These are phyloP conservation scores for Stichodactyla helianthus DNA, from an alignment of 64 coral and sea anemone species.

Conservation along the genomic window DNA sequence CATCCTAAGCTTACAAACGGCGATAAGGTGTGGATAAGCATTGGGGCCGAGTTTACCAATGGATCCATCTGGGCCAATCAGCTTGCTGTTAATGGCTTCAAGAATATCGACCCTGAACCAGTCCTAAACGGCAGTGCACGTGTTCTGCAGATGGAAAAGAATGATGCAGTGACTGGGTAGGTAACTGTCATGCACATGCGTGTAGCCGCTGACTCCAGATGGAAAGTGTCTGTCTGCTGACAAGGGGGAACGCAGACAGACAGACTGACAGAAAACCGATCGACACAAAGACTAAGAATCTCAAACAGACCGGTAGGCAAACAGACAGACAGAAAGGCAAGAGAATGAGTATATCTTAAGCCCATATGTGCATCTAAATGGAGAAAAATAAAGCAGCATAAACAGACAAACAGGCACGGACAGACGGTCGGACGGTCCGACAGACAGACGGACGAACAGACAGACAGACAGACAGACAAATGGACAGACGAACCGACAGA, in stretches of 20 bases:
- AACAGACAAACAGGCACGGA: neutral
- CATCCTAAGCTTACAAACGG: neutral
- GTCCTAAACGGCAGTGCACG: neutral
- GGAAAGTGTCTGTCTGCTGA: no score
- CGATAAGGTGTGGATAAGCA: neutral
- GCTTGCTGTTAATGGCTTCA: neutral
- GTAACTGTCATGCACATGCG: neutral
- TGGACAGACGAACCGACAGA: no score
- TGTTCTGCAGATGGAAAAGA: neutral
- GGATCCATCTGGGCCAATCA: conserved; percentile 8
- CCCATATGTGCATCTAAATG: no score
- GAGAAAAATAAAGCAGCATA: neutral
- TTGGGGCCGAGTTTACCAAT: conserved; percentile 8
- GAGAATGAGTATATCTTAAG: no score
- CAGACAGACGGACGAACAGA: neutral
- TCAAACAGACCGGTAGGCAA: neutral
- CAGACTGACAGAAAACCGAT: no score
- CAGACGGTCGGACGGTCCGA: neutral
- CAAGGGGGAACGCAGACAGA: no score
- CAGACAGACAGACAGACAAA: neutral
- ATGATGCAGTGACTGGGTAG: neutral
- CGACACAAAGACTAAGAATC: no score
- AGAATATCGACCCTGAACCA: neutral
- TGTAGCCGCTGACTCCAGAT: no score
- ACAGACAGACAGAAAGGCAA: neutral